Conservation (phyloP, 2,888 invertebrate genomes). For the Acleris holmiana region DNA sequence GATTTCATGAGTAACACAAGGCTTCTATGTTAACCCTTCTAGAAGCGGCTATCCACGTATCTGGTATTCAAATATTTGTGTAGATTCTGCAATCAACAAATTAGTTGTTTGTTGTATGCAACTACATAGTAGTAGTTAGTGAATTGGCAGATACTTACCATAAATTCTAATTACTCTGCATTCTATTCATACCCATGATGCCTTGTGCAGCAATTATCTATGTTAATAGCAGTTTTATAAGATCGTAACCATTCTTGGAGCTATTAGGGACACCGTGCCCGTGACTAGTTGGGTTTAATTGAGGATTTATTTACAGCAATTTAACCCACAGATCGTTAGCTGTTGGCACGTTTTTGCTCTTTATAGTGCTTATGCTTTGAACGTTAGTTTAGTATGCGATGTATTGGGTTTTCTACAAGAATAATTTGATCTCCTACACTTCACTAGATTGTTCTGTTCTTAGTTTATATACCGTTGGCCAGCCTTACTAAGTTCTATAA, state of each 20-base stretch:
- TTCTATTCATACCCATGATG: background rate
- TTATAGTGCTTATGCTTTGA: background rate
- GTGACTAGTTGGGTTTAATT: constrained; percentile 40
- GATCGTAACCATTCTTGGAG: constrained; percentile 6
- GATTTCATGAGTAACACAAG: no score
- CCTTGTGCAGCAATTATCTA: constrained; percentile 3
- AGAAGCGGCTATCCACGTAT: no score
- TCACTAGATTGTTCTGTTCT: background rate
- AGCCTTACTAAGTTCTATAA: constrained; percentile 36
- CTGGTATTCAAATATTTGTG: no score
- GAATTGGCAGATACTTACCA: background rate
- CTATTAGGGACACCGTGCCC: constrained; percentile 12
- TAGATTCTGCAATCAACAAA: no score
- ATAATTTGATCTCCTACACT: background rate
- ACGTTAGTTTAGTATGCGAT: background rate
- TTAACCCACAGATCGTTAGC: constrained; percentile 40
- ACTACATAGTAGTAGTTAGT: no score
- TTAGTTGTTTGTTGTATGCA: no score
- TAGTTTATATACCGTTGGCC: background rate
- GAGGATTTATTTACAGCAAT: constrained; percentile 42
- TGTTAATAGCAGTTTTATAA: constrained; percentile 7
- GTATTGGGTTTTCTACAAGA: no score
- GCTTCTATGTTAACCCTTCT: no score
- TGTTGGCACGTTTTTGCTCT: constrained; percentile 27
- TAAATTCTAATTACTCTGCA: background rate